These are phyloP conservation scores for Neodiprion pinetum DNA, from an alignment of 1,140 invertebrate species.

Conservation along the genomic window DNA sequence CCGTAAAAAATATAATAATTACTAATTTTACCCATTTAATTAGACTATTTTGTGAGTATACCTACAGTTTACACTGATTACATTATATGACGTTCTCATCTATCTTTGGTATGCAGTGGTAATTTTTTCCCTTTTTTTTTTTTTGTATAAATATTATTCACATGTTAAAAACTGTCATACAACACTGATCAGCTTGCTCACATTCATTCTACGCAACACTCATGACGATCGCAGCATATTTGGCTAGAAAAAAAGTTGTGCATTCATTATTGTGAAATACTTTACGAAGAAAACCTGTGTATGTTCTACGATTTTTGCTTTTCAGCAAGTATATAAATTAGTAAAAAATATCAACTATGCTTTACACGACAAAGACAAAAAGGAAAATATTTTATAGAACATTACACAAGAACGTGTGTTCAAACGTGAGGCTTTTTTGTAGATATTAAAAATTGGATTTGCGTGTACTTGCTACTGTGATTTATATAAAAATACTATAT, in stretches of 20 bases:
- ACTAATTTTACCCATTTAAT: background rate
- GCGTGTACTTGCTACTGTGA: no score
- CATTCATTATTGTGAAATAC: background rate
- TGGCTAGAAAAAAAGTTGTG: background rate
- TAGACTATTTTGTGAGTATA: conserved; percentile 30
- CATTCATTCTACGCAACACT: background rate
- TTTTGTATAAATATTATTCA: conserved; percentile 46
- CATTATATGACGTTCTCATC: conserved; percentile 49
- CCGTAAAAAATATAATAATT: background rate
- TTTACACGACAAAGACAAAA: background rate
- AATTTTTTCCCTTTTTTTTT: conserved; percentile 34
- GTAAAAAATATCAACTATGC: background rate
- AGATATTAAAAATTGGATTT: no score
- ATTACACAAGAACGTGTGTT: no score
- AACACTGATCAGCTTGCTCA: conserved; percentile 4
- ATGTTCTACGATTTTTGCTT: background rate
- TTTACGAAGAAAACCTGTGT: background rate
- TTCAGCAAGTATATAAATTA: background rate
- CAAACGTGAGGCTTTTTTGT: no score
- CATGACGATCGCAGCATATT: background rate
- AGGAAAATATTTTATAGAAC: no score
- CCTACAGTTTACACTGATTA: conserved; percentile 49
- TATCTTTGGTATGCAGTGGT: conserved; percentile 61
- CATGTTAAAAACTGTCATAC: conserved; percentile 37
- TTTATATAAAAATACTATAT: no score